These are phyloP conservation scores for Gorsachius magnificus DNA, from an alignment of 2,797 vertebrate genomes.

Conservation along the genomic window DNA sequence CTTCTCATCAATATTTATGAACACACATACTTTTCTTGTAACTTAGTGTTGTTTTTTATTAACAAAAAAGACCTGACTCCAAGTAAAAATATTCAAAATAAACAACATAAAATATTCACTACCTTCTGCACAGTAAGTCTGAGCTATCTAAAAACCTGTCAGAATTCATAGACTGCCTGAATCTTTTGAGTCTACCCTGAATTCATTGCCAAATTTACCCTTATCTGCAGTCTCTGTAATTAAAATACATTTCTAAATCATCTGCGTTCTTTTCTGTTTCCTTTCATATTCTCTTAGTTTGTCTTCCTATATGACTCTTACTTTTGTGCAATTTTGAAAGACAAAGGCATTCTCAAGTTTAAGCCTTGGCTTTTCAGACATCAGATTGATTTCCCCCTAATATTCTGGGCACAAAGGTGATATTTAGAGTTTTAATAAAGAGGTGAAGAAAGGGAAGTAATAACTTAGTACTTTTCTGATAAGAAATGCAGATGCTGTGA, in stretches of 20 bases:
- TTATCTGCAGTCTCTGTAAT: not conserved
- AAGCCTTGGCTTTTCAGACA: not conserved
- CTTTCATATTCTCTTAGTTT: not conserved
- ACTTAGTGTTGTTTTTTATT: not conserved
- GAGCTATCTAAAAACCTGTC: conserved; percentile 36
- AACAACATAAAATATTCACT: conserved; percentile 68
- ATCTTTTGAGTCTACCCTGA: not conserved
- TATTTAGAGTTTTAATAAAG: not conserved
- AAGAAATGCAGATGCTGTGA: not conserved
- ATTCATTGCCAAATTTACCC: not conserved
- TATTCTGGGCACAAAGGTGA: not conserved
- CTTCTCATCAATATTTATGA: not conserved
- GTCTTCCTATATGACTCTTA: not conserved
- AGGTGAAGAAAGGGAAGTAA: not conserved
- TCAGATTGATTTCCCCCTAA: not conserved
- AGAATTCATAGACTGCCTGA: not conserved
- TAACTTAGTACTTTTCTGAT: not conserved
- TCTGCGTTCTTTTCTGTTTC: not conserved
- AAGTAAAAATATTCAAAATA: conserved; percentile 28
- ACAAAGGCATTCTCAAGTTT: not conserved
- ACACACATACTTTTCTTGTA: not conserved
- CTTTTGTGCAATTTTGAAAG: not conserved
- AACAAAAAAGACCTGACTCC: not conserved
- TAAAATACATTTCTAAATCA: not conserved
- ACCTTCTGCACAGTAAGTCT: not conserved